These are phyloP conservation scores for Tympanoctomys barrerae DNA, from an alignment of 2,797 vertebrate genomes.

Conservation along the genomic window DNA sequence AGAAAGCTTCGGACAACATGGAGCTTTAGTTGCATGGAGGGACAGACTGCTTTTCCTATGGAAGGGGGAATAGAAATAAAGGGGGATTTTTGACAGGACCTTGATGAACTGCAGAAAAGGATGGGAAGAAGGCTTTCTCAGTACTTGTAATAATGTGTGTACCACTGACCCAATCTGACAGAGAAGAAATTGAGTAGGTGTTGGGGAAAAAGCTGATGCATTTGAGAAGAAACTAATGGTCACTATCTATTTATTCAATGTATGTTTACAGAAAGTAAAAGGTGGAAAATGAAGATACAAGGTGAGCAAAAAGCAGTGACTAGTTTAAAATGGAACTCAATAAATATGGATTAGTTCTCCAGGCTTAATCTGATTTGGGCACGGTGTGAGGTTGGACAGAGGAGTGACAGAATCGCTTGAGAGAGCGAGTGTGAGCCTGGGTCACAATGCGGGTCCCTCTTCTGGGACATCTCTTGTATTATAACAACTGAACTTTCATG, in stretches of 20 bases:
- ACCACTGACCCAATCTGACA: neutral
- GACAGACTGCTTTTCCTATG: neutral
- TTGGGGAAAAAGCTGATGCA: neutral
- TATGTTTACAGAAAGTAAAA: constrained; percentile 33
- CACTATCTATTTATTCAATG: neutral
- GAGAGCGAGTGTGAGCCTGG: neutral
- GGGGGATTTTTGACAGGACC: neutral
- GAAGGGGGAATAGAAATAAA: neutral
- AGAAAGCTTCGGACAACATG: neutral
- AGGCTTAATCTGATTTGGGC: neutral
- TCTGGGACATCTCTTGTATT: neutral
- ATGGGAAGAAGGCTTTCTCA: neutral
- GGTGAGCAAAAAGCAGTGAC: neutral
- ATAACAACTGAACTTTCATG: neutral
- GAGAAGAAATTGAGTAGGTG: neutral
- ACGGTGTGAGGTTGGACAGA: neutral
- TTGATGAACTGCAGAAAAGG: neutral
- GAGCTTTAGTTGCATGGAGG: neutral
- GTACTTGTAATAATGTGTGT: neutral
- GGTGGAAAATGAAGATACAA: neutral
- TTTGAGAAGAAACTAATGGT: neutral
- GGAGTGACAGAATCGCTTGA: neutral
- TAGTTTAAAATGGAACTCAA: neutral
- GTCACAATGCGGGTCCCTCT: neutral
- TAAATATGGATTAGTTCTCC: neutral